phyloP scores from a whole-genome alignment of 2,888 invertebrate genomes.

The Drosophila demipolita region DNA sequence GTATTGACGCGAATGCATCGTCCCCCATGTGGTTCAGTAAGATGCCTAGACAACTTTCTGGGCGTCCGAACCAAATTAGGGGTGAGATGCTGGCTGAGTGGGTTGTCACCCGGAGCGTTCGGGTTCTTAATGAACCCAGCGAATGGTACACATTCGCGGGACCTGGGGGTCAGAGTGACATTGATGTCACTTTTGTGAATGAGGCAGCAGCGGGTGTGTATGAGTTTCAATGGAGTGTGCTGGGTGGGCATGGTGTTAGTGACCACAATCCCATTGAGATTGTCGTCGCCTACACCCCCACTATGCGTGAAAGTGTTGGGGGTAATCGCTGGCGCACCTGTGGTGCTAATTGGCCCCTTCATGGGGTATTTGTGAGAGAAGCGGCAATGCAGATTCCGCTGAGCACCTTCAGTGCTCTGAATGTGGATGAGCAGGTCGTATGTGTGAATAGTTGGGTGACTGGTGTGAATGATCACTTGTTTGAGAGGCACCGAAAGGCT shows the following conservation, averaged over 20 bases:
- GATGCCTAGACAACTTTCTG: no score
- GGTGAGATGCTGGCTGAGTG: constrained; percentile 8
- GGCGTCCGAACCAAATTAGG: no score
- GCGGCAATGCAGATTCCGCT: constrained; percentile 10
- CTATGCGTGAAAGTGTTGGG: neutral
- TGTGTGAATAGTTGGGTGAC: constrained; percentile 10
- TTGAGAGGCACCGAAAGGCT: neutral
- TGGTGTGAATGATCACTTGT: neutral
- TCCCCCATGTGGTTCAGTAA: no score
- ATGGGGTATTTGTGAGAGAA: neutral
- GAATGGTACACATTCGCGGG: constrained; percentile 13
- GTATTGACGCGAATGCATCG: no score
- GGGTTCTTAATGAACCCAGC: constrained; percentile 11
- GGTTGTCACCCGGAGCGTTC: neutral
- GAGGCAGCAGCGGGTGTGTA: neutral
- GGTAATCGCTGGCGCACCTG: constrained; percentile 1
- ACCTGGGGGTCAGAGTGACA: neutral
- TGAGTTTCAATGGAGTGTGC: neutral
- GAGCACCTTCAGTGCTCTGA: neutral
- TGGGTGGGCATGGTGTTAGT: neutral
- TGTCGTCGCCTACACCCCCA: neutral
- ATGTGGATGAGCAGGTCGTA: constrained; percentile 10
- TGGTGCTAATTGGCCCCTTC: constrained; percentile 1
- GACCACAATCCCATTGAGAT: constrained; percentile 6
- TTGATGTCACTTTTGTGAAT: constrained; percentile 1